Base-by-base conservation (phyloP, 1,140 invertebrate genomes). In the Trichonephila inaurata region DNA sequence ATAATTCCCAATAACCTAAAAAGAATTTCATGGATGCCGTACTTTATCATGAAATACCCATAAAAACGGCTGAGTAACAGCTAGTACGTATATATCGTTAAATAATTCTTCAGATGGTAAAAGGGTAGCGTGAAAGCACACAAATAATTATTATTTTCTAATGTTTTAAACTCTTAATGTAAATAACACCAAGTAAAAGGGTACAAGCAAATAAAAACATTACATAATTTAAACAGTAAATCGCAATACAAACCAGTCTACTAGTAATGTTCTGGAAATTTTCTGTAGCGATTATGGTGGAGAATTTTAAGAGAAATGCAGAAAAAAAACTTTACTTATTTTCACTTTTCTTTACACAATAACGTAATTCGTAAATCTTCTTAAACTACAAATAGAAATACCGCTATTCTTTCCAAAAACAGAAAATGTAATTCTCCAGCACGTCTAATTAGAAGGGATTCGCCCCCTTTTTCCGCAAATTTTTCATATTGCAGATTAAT, bases 401-500 rank as follows among this genome's bases (percentile, higher is more conserved):
- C 24, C 28, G 21, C 33, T 40, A 51, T 58, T 60, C 40, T 83
- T 83, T n/a, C n/a, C 21, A 4, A 83, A 60, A 16, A 58, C 21
- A 19, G 51, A 83, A 83, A 83, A 83, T 83, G 51, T 24, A 58
- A 83, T 83, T 83, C 40, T 19, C 72, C 28, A 77, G 28, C 72
- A 77, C 28, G 24, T 83, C 44, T 83, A 83, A 60, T 83, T 83
- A 83, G 44, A 21, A 58, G 21, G 1, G 33, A 33, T 40, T 77
- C 82, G 8, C 44, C 10, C 51, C 21, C 6, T 82, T 81, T 51
- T 83, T 60, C 28, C 7, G 28, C 72, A 33, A 33, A 83, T 60
- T 83, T 19, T 60, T 83, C 44, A 83, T 83, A n/a, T n/a, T 21
- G 19, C 51, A 83, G 82, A n/a, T 83, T 83, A 83, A 83, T 83